phyloP scores from a whole-genome alignment of 2,888 invertebrate genomes.

The Phengaris arion region DNA sequence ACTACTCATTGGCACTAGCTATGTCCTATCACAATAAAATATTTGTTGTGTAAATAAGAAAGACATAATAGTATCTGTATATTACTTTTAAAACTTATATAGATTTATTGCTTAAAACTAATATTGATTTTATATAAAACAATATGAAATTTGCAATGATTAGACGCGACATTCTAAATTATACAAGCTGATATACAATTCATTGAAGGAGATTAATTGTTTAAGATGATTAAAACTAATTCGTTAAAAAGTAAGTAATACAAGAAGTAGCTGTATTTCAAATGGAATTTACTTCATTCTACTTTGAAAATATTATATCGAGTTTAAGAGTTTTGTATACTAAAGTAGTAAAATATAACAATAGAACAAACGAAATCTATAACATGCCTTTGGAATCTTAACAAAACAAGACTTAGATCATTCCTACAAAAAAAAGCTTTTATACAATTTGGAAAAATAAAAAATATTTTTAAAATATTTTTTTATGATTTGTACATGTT shows the following conservation, averaged over 20 bases:
- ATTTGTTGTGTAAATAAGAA: constrained; percentile 27
- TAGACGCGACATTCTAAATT: neutral
- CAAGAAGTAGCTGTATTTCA: neutral
- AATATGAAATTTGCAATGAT: constrained; percentile 9
- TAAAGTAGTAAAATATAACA: neutral
- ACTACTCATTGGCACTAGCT: constrained; percentile 69
- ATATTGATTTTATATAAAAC: constrained; percentile 10
- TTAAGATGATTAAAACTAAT: constrained; percentile 16
- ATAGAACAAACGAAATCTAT: neutral
- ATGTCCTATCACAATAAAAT: constrained; percentile 67
- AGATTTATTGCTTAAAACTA: constrained; percentile 20
- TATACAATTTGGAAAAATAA: neutral
- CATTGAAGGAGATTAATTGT: constrained; percentile 1
- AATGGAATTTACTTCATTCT: neutral
- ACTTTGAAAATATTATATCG: neutral
- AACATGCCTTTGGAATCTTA: neutral
- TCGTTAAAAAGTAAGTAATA: neutral
- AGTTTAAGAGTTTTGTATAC: neutral
- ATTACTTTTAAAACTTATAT: constrained; percentile 26
- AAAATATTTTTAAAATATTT: neutral
- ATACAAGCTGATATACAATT: constrained; percentile 20
- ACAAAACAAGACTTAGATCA: neutral
- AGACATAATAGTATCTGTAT: constrained; percentile 18
- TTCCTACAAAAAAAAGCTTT: neutral
- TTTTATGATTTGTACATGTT: neutral